phyloP scores from a whole-genome alignment of 2,888 invertebrate genomes.

The Xanthorhoe designata region DNA sequence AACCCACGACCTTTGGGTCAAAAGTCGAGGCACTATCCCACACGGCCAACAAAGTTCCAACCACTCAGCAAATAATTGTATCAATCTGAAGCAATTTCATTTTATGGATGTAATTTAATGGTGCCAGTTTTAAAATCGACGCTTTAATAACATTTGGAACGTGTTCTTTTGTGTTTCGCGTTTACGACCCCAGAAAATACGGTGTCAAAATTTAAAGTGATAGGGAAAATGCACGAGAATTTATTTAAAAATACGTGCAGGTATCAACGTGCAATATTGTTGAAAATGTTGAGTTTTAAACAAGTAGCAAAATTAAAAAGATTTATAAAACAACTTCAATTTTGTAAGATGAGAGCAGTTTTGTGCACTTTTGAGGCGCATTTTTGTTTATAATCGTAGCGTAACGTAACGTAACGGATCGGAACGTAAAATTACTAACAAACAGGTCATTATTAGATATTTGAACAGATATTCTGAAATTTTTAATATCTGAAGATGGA shows the following conservation, averaged over 20 bases:
- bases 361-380: too few species aligned
- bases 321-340: too few species aligned
- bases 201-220: constrained; percentile 3
- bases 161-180: constrained; percentile 17
- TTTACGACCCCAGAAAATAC: constrained; percentile 24
- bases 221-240: background rate
- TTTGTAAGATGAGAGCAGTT: too few species aligned
- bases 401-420: too few species aligned
- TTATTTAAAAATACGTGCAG: background rate
- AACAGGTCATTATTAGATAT: too few species aligned
- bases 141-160: constrained; percentile 15
- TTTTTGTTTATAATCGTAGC: too few species aligned
- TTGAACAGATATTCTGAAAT: too few species aligned
- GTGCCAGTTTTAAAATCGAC: background rate
- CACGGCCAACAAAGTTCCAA: background rate
- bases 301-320: too few species aligned
- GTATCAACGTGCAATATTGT: background rate
- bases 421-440: too few species aligned
- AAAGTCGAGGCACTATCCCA: too few species aligned
- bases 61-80: background rate
- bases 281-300: too few species aligned
- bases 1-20: background rate
- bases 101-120: background rate
- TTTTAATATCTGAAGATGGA: too few species aligned
- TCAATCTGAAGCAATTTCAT: background rate